Evolutionary conservation across 2,888 invertebrate genomes (phyloP).

Genomic region (Melinaea marsaeus): DNA sequence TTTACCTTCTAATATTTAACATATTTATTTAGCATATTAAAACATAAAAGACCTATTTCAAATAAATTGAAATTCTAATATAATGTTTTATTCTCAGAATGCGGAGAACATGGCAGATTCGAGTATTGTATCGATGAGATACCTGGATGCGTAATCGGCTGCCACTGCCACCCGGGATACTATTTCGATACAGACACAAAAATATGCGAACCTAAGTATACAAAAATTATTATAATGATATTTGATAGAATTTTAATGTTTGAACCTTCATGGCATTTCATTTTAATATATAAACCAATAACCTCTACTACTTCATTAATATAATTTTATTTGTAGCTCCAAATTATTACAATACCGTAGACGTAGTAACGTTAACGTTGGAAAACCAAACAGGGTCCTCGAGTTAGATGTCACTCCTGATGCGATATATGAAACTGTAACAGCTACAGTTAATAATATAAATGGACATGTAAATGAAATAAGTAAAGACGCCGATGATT

Average conservation of each 20-base stretch:
- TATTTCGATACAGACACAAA: slow-evolving; percentile 68
- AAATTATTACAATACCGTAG: slow-evolving; percentile 52
- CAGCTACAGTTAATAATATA: slow-evolving; percentile 37
- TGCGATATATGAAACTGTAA: slow-evolving; percentile 22
- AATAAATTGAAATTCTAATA: background rate
- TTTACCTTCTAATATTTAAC: too few species aligned
- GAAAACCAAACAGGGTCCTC: slow-evolving; percentile 42
- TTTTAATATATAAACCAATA: slow-evolving; percentile 18
- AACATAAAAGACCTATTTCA: background rate
- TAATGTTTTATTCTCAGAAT: slow-evolving; percentile 47
- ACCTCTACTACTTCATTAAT: background rate
- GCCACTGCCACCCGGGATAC: slow-evolving; percentile 69
- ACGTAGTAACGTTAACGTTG: slow-evolving; percentile 38
- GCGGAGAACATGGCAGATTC: slow-evolving; percentile 64
- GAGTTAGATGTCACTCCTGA: slow-evolving; percentile 14
- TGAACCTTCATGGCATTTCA: background rate
- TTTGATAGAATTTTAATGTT: slow-evolving; percentile 3
- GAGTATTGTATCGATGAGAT: slow-evolving; percentile 67
- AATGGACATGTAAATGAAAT: slow-evolving; percentile 50
- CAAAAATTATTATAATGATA: background rate
- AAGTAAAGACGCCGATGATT: slow-evolving; percentile 56
- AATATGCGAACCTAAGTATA: slow-evolving; percentile 68
- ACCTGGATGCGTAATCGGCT: slow-evolving; percentile 68
- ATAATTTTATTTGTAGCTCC: slow-evolving; percentile 42
- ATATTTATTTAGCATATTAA: background rate